These are phyloP conservation scores for Bicyclus anynana DNA, from an alignment of 1,140 invertebrate species.

Conservation along the genomic window DNA sequence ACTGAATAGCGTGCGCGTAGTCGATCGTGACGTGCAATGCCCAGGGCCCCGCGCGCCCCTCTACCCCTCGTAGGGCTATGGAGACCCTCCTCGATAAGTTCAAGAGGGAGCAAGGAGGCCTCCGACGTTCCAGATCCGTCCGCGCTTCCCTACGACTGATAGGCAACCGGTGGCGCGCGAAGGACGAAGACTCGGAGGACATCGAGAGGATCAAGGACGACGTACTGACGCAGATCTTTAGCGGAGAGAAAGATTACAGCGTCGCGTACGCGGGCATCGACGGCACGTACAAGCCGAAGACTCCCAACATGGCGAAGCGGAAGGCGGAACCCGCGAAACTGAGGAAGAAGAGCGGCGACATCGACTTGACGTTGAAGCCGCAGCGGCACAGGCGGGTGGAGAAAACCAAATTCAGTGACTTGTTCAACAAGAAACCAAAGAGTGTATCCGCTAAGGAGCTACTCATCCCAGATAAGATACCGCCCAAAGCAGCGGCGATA, in stretches of 20 bases:
- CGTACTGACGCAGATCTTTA: constrained; percentile 69
- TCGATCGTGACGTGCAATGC: constrained; percentile 68
- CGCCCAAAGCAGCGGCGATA: constrained; percentile 78
- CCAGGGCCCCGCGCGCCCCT: constrained; percentile 53
- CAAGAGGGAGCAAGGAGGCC: constrained; percentile 64
- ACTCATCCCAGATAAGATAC: constrained; percentile 70
- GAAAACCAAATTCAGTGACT: constrained; percentile 67
- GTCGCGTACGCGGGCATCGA: constrained; percentile 64
- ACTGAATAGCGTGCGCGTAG: constrained; percentile 70
- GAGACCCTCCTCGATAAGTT: constrained; percentile 70
- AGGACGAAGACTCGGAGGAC: constrained; percentile 56
- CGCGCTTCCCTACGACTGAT: constrained; percentile 84
- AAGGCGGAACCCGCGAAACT: constrained; percentile 50
- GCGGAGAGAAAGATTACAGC: constrained; percentile 58
- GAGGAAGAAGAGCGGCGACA: constrained; percentile 60
- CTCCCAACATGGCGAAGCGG: constrained; percentile 69
- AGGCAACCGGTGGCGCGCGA: constrained; percentile 74
- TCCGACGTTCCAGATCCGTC: constrained; percentile 83
- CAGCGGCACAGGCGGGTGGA: constrained; percentile 61
- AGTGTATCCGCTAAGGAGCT: constrained; percentile 58
- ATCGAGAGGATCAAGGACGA: constrained; percentile 52
- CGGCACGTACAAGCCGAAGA: constrained; percentile 74
- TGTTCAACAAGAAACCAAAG: constrained; percentile 68
- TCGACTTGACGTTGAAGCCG: constrained; percentile 63
- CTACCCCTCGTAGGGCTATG: constrained; percentile 66